These are phyloP conservation scores for Euzophera pinguis DNA, from an alignment of 2,888 invertebrate genomes.

Conservation along the genomic window DNA sequence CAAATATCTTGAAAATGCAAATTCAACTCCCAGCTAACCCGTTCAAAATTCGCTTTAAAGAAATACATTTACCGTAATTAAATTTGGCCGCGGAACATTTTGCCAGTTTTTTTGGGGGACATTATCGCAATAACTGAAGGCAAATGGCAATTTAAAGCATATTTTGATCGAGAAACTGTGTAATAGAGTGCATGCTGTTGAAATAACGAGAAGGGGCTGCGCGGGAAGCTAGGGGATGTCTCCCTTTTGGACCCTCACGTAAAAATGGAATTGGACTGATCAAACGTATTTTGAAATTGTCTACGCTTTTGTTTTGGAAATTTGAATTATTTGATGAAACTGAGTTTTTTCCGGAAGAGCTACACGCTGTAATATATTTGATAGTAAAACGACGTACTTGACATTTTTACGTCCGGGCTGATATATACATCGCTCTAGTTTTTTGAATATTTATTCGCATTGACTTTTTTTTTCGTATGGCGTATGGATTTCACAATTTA, in stretches of 20 bases:
- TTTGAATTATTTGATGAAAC: background rate
- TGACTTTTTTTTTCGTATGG: background rate
- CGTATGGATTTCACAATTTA: background rate
- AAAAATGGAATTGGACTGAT: slow-evolving; percentile 55
- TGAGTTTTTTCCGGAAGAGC: background rate
- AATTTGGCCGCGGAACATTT: slow-evolving; percentile 10
- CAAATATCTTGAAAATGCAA: slow-evolving; percentile 24
- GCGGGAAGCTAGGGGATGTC: slow-evolving; percentile 12
- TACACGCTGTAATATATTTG: slow-evolving; percentile 4
- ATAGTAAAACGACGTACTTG: slow-evolving; percentile 9
- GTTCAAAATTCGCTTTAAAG: slow-evolving; percentile 22
- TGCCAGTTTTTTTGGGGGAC: slow-evolving; percentile 12
- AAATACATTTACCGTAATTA: slow-evolving; percentile 21
- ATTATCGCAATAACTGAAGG: slow-evolving; percentile 45
- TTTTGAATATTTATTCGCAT: slow-evolving; percentile 7
- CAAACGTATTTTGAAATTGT: slow-evolving; percentile 53
- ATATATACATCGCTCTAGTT: slow-evolving; percentile 1
- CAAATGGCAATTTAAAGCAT: slow-evolving; percentile 61
- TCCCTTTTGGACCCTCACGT: slow-evolving; percentile 34
- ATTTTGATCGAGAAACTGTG: slow-evolving; percentile 55
- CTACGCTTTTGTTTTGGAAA: slow-evolving; percentile 6
- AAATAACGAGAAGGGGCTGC: slow-evolving; percentile 58
- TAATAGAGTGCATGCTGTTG: slow-evolving; percentile 47
- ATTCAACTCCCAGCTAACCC: slow-evolving; percentile 18
- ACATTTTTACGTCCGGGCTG: slow-evolving; percentile 9